A percentile compares a stretch with the other conserved stretches of the same genome.
These are phyloP conservation scores for Hydrozoanthus gracilis DNA, from an alignment of 92 coral and sea anemone species.

Conservation along the genomic window DNA sequence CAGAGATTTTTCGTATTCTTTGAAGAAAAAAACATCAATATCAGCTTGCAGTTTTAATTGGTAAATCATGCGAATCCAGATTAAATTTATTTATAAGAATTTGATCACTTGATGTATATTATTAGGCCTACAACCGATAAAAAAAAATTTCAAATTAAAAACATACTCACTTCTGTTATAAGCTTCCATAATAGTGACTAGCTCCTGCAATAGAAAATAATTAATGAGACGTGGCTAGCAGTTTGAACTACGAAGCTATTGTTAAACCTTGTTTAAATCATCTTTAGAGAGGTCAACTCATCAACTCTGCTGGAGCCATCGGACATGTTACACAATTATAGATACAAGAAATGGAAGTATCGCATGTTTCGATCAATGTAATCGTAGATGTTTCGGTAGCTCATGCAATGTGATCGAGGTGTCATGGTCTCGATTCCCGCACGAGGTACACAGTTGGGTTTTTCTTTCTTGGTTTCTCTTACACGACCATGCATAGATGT, in stretches of 20 bases:
- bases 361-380: no score
- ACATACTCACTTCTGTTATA: slow-evolving; percentile 67
- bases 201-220: slow-evolving; percentile 55
- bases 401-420: no score
- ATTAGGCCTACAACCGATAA: no score
- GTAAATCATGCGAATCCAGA: not conserved
- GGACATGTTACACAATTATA: no score
- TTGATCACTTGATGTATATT: not conserved
- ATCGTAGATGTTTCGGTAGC: no score
- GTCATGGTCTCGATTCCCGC: no score
- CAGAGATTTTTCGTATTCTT: slow-evolving; percentile 73
- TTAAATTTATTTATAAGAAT: not conserved
- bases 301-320: no score
- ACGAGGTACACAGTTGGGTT: no score
- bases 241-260: not conserved
- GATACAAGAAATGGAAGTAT: no score
- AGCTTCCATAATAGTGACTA: slow-evolving; percentile 58
- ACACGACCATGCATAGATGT: no score
- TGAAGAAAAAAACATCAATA: not conserved
- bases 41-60: not conserved
- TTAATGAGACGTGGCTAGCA: no score
- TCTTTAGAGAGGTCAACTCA: not conserved
- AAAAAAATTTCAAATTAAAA: not conserved
- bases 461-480: no score
- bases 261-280: not conserved